Evolutionary conservation across 2,888 invertebrate species (phyloP).

Genomic region (Rhimphoctona megacephalus): DNA sequence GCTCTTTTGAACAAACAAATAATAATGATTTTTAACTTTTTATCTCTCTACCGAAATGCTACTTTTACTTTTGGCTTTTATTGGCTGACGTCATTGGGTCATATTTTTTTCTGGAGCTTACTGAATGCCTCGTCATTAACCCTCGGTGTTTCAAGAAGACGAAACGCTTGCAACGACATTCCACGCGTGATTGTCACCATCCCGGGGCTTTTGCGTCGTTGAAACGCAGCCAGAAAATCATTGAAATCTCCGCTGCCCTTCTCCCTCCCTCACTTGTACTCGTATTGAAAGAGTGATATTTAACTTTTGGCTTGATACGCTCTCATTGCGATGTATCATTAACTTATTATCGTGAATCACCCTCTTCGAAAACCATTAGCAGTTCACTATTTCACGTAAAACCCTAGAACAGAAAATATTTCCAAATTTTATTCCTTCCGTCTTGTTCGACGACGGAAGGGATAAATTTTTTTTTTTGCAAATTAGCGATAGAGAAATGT

Average conservation of each 20-base stretch:
- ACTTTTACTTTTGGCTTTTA: neutral
- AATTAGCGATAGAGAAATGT: neutral
- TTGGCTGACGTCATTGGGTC: constrained; percentile 8
- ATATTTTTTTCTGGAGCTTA: neutral
- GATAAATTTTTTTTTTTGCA: too few species aligned
- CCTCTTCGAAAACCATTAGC: constrained; percentile 42
- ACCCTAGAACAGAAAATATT: constrained; percentile 19
- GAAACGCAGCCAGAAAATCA: constrained; percentile 74
- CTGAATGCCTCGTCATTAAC: neutral
- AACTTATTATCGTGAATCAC: constrained; percentile 10
- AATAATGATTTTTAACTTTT: constrained; percentile 15
- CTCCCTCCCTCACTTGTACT: constrained; percentile 7
- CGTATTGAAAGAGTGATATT: constrained; percentile 5
- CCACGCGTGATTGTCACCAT: constrained; percentile 69
- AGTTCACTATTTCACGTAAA: constrained; percentile 27
- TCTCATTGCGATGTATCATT: constrained; percentile 35
- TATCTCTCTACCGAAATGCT: neutral
- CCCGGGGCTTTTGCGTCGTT: constrained; percentile 70
- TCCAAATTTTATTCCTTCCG: neutral
- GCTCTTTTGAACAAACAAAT: constrained; percentile 22
- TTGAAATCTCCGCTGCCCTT: constrained; percentile 51
- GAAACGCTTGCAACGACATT: constrained; percentile 37
- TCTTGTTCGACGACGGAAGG: neutral
- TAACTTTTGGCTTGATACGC: constrained; percentile 50
- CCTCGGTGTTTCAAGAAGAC: constrained; percentile 9